A percentile compares a stretch with the other conserved stretches of the same genome.
Conservation (phyloP, 2,797 vertebrate genomes). For the Coccyzus lansbergi region DNA sequence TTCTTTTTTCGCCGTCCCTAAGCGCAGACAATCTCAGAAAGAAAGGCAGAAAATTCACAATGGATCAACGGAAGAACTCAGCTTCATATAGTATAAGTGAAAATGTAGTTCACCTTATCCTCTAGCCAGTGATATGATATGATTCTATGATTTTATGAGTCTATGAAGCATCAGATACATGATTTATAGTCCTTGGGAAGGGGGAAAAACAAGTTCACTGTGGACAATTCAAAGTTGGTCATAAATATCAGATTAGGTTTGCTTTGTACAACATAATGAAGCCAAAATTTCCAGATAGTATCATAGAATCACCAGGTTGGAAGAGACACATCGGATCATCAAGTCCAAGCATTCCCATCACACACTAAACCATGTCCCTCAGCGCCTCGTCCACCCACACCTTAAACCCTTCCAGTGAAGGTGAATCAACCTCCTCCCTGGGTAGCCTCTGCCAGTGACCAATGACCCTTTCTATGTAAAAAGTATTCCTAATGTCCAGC, state of each 20-base stretch:
- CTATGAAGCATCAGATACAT: background rate
- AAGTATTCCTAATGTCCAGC: too few species aligned
- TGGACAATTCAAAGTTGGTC: background rate
- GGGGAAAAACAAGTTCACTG: background rate
- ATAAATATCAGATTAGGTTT: background rate
- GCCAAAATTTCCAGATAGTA: background rate
- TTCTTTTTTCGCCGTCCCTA: background rate
- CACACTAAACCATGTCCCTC: too few species aligned
- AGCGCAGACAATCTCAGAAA: background rate
- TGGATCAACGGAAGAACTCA: accelerated
- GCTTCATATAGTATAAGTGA: background rate
- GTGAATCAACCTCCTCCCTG: too few species aligned
- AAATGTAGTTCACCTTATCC: background rate
- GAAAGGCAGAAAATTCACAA: background rate
- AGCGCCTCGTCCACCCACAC: too few species aligned
- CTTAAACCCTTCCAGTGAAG: too few species aligned
- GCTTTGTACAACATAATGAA: background rate
- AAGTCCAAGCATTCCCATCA: too few species aligned
- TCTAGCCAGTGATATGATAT: background rate
- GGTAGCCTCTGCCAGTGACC: too few species aligned
- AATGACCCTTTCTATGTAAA: too few species aligned
- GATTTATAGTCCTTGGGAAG: background rate
- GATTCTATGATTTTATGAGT: too few species aligned
- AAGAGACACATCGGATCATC: too few species aligned
- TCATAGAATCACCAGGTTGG: too few species aligned